phyloP scores from a whole-genome alignment of 2,797 vertebrate species.

The Miopithecus talapoin region DNA sequence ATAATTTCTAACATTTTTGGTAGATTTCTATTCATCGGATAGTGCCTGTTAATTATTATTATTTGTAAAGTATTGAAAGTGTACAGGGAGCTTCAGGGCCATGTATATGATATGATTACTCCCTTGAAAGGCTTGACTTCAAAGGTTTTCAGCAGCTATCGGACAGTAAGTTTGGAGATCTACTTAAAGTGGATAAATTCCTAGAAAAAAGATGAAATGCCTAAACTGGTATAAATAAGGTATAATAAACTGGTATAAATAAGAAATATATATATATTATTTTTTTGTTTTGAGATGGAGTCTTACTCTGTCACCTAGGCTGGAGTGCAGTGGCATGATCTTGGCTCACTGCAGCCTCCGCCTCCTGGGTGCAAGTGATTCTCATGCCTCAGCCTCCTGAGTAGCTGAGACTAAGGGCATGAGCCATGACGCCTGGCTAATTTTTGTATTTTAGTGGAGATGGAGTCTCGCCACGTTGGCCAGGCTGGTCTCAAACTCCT shows the following conservation, averaged over 20 bases:
- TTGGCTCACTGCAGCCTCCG: background rate
- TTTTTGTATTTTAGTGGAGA: background rate
- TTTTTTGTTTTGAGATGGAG: background rate
- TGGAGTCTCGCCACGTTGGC: background rate
- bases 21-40: background rate
- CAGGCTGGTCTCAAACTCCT: background rate
- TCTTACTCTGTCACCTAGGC: background rate
- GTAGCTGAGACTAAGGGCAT: background rate
- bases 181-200: conserved; percentile 13
- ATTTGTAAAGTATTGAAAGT: conserved; percentile 7
- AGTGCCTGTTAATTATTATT: background rate
- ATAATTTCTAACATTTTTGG: background rate
- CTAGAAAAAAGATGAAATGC: conserved; percentile 2
- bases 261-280: background rate
- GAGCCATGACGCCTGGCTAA: background rate
- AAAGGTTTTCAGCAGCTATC: background rate
- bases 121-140: background rate
- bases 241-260: background rate
- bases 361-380: background rate
- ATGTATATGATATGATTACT: background rate
- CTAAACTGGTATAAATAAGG: background rate
- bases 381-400: background rate
- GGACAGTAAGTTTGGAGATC: background rate
- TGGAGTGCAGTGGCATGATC: background rate
- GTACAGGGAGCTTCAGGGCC: background rate